phyloP scores from a whole-genome alignment of 1,140 invertebrate species.

The Drosophila sproati region DNA sequence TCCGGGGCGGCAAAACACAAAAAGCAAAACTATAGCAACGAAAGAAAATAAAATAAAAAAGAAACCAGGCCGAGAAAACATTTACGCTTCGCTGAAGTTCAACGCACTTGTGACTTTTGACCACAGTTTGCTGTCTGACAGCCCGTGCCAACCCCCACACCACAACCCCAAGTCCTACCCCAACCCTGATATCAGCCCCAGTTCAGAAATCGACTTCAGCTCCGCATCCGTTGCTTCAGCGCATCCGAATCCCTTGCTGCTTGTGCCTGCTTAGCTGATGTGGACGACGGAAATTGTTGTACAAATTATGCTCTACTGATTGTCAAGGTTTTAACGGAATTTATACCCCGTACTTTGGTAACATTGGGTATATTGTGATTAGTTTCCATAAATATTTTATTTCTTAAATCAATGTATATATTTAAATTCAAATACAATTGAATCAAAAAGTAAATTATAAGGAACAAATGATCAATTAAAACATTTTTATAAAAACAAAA shows the following conservation, averaged over 20 bases:
- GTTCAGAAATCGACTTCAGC: slow-evolving; percentile 18
- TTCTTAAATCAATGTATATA: neutral
- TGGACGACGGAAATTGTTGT: slow-evolving; percentile 67
- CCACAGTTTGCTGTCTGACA: slow-evolving; percentile 51
- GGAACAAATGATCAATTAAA: no score
- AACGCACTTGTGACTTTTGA: slow-evolving; percentile 75
- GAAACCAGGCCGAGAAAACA: slow-evolving; percentile 45
- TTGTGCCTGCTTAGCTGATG: slow-evolving; percentile 22
- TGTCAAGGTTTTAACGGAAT: slow-evolving; percentile 49
- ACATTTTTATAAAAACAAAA: no score
- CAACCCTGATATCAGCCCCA: slow-evolving; percentile 16
- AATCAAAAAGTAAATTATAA: no score
- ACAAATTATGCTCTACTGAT: slow-evolving; percentile 72
- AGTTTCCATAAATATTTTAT: neutral
- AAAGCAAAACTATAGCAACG: slow-evolving; percentile 33
- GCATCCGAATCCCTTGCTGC: slow-evolving; percentile 16
- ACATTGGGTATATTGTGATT: slow-evolving; percentile 3
- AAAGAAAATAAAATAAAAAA: slow-evolving; percentile 16
- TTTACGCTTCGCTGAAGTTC: slow-evolving; percentile 69
- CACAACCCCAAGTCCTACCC: neutral
- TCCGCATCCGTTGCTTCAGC: slow-evolving; percentile 30
- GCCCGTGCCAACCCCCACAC: slow-evolving; percentile 11
- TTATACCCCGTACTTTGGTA: slow-evolving; percentile 11
- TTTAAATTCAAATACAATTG: no score
- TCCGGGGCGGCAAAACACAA: slow-evolving; percentile 21